A percentile compares a stretch with the other conserved stretches of the same genome.
These are phyloP conservation scores for Amblyjoppa fuscipennis DNA, from an alignment of 2,888 invertebrate species.

Conservation along the genomic window DNA sequence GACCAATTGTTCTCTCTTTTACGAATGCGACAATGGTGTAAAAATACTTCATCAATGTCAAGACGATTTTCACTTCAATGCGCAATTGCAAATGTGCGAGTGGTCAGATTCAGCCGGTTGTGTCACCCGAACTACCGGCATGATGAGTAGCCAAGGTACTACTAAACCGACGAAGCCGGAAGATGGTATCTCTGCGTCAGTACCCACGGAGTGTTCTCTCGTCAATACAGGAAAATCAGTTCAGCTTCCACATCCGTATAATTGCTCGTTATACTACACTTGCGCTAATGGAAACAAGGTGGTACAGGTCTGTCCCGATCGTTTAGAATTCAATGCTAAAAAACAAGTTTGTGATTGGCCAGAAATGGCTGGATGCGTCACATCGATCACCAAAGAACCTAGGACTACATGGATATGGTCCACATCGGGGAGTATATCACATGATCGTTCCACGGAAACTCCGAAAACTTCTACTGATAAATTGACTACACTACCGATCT, in stretches of 20 bases:
- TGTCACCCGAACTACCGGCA: neutral
- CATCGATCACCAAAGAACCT: neutral
- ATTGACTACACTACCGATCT: neutral
- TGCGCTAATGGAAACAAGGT: constrained; percentile 62
- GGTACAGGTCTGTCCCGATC: constrained; percentile 40
- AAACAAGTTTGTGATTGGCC: constrained; percentile 64
- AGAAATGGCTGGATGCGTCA: constrained; percentile 54
- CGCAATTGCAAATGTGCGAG: constrained; percentile 61
- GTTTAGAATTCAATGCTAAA: constrained; percentile 58
- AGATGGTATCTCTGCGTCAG: neutral
- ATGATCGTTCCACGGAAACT: neutral
- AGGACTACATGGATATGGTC: neutral
- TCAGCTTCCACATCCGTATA: constrained; percentile 53
- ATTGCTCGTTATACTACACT: constrained; percentile 61
- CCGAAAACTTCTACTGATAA: neutral
- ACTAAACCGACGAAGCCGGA: neutral
- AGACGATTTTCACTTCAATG: constrained; percentile 64
- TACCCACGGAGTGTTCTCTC: constrained; percentile 49
- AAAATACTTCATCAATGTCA: constrained; percentile 60
- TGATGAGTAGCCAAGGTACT: neutral
- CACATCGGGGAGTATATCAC: neutral
- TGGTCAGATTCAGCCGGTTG: constrained; percentile 65
- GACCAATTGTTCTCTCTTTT: constrained; percentile 69
- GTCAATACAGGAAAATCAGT: constrained; percentile 28
- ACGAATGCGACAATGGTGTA: constrained; percentile 70